phyloP scores from a whole-genome alignment of 2,797 vertebrate species.

The Diplodus sargus region DNA sequence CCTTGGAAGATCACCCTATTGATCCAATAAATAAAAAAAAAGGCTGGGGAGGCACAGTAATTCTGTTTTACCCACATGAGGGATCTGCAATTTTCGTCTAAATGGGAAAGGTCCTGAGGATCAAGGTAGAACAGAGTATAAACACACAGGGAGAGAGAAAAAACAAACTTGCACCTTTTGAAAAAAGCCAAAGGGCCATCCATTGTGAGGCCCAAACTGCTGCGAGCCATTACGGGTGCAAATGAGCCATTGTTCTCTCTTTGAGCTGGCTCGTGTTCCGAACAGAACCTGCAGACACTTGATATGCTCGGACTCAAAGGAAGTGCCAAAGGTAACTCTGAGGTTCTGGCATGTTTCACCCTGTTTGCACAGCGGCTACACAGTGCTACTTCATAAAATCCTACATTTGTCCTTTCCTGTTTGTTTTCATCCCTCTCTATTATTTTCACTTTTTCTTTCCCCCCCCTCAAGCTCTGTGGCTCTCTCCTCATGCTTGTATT shows the following conservation, averaged over 20 bases:
- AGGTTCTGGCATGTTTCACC: constrained; percentile 43
- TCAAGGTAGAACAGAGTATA: constrained; percentile 58
- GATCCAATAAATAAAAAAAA: constrained; percentile 72
- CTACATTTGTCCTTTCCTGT: constrained; percentile 68
- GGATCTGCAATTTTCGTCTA: constrained; percentile 69
- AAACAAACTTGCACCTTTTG: constrained; percentile 42
- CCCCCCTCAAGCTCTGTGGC: constrained; percentile 38
- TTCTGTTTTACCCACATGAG: constrained; percentile 67
- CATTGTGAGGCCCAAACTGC: constrained; percentile 60
- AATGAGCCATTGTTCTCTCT: constrained; percentile 71
- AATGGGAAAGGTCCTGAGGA: constrained; percentile 61
- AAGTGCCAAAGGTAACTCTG: constrained; percentile 42
- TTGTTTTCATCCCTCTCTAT: constrained; percentile 68
- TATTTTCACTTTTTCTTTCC: constrained; percentile 43
- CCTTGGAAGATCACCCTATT: constrained; percentile 77
- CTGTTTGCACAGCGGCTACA: constrained; percentile 47
- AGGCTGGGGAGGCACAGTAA: constrained; percentile 56
- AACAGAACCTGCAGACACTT: constrained; percentile 42
- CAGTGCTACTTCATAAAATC: constrained; percentile 62
- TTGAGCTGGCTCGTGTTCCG: constrained; percentile 47
- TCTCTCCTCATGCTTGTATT: constrained; percentile 76
- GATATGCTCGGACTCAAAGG: constrained; percentile 38
- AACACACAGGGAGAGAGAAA: constrained; percentile 29
- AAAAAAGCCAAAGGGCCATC: constrained; percentile 57
- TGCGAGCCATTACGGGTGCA: constrained; percentile 66